Conservation (phyloP, 2,797 vertebrate species). For the Lacerta agilis region DNA sequence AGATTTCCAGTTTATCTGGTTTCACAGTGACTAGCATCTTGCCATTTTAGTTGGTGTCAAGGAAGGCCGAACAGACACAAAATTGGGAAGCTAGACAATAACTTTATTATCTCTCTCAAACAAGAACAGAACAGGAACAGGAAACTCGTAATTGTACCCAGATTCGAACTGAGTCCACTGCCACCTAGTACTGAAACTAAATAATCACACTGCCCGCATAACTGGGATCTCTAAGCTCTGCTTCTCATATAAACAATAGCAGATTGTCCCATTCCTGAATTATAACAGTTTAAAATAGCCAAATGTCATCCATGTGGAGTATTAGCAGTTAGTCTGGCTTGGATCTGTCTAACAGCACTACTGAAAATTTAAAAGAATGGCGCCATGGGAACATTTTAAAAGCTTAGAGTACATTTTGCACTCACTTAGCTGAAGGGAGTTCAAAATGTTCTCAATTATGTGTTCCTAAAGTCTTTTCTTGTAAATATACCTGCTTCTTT, state of each 20-base stretch:
- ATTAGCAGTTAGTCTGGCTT: conserved; percentile 28
- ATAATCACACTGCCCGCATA: not conserved
- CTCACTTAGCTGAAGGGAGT: conserved; percentile 56
- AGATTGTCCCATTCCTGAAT: conserved; percentile 6
- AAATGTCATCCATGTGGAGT: not conserved
- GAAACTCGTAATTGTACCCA: not conserved
- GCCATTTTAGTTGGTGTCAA: not conserved
- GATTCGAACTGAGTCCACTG: not conserved
- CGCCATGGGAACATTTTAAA: conserved; percentile 55
- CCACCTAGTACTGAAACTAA: not conserved
- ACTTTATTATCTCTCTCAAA: not conserved
- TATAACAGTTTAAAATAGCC: conserved; percentile 46
- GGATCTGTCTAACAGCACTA: conserved; percentile 27
- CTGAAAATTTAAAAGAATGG: conserved; percentile 51
- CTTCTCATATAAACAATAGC: conserved; percentile 18
- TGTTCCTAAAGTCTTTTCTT: conserved; percentile 51
- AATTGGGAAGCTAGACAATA: not conserved
- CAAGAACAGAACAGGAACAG: not conserved
- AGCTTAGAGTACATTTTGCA: conserved; percentile 56
- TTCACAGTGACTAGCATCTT: not conserved
- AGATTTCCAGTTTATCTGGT: conserved; percentile 27
- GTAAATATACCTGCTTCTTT: conserved; percentile 58
- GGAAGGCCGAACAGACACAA: not conserved
- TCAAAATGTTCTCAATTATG: conserved; percentile 65
- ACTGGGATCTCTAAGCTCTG: not conserved